Evolutionary conservation across 2,888 invertebrate species (phyloP).

Genomic region (Microctonus brassicae): DNA sequence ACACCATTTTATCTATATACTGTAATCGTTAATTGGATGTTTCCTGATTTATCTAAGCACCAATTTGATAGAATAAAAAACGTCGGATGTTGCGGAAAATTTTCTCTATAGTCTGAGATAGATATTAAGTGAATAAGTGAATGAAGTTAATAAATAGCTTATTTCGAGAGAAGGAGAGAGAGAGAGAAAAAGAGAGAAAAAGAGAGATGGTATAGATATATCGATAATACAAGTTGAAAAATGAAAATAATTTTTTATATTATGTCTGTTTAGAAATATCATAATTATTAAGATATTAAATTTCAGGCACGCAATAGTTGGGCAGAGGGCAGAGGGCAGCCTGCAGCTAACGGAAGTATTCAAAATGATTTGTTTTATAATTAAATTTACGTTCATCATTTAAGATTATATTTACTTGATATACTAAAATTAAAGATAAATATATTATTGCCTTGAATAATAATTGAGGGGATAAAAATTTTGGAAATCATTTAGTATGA

Average conservation of each 20-base stretch:
- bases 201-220: constrained; percentile 20
- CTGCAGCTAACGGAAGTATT: constrained; percentile 63
- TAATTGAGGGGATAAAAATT: too few species aligned
- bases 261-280: constrained; percentile 39
- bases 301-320: constrained; percentile 67
- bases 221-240: constrained; percentile 6
- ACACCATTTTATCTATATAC: too few species aligned
- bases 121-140: too few species aligned
- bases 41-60: not conserved
- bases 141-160: too few species aligned
- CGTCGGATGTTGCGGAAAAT: too few species aligned
- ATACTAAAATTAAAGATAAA: not conserved
- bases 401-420: not conserved
- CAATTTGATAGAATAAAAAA: not conserved
- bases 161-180: not conserved
- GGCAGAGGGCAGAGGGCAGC: constrained; percentile 67
- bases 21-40: too few species aligned
- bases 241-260: constrained; percentile 38
- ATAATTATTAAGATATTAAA: constrained; percentile 51
- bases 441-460: not conserved
- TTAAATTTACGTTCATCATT: not conserved
- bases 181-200: not conserved
- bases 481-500: constrained; percentile 59
- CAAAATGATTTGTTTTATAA: not conserved
- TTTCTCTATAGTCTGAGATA: too few species aligned